Percentiles rank a stretch among this genome's conserved stretches.
These are phyloP conservation scores for Noctuana brunneofusca DNA, from an alignment of 2,888 invertebrate species.

Conservation along the genomic window DNA sequence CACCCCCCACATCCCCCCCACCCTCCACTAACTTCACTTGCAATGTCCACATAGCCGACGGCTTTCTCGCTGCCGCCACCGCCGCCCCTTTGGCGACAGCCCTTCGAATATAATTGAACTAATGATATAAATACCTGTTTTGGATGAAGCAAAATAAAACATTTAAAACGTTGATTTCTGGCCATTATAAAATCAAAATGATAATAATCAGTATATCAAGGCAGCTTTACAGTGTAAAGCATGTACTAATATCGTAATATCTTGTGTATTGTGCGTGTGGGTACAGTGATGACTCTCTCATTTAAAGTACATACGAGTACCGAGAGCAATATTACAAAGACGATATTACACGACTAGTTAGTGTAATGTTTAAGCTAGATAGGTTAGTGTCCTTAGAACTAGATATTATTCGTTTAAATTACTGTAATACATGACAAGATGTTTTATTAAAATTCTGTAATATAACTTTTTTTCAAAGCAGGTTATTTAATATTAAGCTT, in stretches of 20 bases:
- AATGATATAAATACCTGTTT: not conserved
- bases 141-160: constrained; percentile 11
- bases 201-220: no score
- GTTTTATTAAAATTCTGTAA: constrained; percentile 37
- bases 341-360: constrained; percentile 30
- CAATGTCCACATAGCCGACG: constrained; percentile 75
- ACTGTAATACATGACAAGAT: constrained; percentile 37
- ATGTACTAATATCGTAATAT: no score
- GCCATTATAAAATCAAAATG: not conserved
- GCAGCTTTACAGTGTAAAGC: not conserved
- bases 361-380: constrained; percentile 23
- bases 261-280: no score
- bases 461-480: constrained; percentile 34
- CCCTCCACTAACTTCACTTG: constrained; percentile 54
- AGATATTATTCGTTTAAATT: constrained; percentile 20
- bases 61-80: constrained; percentile 59
- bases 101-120: constrained; percentile 52
- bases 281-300: constrained; percentile 25
- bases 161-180: not conserved
- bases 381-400: constrained; percentile 22
- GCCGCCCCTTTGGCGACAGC: constrained; percentile 67
- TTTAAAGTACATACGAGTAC: constrained; percentile 8
- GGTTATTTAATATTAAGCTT: constrained; percentile 20
- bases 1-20: constrained; percentile 77
- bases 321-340: constrained; percentile 31